These are phyloP conservation scores for Atopsyche davidsoni DNA, from an alignment of 1,140 invertebrate genomes.

Conservation along the genomic window DNA sequence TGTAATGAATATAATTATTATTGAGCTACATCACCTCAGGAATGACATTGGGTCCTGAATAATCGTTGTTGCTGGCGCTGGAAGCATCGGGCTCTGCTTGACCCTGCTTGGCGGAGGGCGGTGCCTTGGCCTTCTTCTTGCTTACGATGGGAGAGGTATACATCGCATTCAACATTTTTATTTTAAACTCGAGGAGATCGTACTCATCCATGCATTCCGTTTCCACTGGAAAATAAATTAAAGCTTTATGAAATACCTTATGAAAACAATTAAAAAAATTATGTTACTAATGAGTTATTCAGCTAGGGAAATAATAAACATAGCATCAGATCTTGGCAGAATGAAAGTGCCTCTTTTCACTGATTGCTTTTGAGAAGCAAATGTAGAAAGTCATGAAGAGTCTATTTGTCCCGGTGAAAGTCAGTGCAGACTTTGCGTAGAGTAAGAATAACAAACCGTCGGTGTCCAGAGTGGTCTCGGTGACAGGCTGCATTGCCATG, in stretches of 20 bases:
- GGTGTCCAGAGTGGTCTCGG: too few relatives aligned
- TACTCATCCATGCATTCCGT: slow-evolving; percentile 4
- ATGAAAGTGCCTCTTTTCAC: background rate
- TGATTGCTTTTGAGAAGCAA: background rate
- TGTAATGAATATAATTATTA: background rate
- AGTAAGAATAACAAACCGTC: too few relatives aligned
- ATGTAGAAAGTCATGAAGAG: slow-evolving; percentile 2
- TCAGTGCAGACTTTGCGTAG: too few relatives aligned
- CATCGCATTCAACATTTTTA: slow-evolving; percentile 4
- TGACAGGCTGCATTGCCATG: too few relatives aligned
- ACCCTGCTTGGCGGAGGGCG: slow-evolving; percentile 2
- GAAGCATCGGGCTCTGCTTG: background rate
- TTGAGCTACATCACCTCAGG: slow-evolving; percentile 9
- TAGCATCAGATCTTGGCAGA: background rate
- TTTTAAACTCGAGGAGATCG: slow-evolving; percentile 7
- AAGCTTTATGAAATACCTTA: background rate
- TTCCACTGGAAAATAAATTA: slow-evolving; percentile 4
- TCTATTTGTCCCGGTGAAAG: slow-evolving; percentile 1
- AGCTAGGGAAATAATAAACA: background rate
- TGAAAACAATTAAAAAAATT: background rate
- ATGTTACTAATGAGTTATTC: background rate
- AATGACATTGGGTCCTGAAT: too few relatives aligned
- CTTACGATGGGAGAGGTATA: slow-evolving; percentile 8
- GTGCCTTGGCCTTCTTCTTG: background rate
- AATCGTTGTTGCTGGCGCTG: slow-evolving; percentile 1